A percentile compares a stretch with the other conserved stretches of the same genome.
Evolutionary conservation across 2,797 vertebrate species (phyloP).

Genomic region (Sebastes trivittatus): DNA sequence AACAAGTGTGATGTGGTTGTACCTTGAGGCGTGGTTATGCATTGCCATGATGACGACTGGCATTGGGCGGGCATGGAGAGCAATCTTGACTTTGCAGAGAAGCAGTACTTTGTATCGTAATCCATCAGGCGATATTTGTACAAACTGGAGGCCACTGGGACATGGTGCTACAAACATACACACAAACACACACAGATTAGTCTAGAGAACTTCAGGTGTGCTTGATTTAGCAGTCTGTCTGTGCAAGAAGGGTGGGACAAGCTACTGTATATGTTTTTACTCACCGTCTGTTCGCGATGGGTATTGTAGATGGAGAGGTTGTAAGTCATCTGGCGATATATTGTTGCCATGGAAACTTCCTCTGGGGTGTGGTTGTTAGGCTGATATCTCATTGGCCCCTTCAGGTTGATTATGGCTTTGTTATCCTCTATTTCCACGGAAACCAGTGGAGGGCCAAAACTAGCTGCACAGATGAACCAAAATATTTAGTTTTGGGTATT

Average conservation of each 20-base stretch:
- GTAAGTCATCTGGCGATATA: slow-evolving; percentile 75
- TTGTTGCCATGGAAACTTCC: slow-evolving; percentile 53
- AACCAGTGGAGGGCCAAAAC: slow-evolving; percentile 76
- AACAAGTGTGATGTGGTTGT: background rate
- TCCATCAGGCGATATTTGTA: slow-evolving; percentile 54
- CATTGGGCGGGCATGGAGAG: slow-evolving; percentile 24
- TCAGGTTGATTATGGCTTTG: slow-evolving; percentile 61
- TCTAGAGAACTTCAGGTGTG: background rate
- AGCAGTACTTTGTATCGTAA: slow-evolving; percentile 70
- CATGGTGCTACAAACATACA: slow-evolving; percentile 46
- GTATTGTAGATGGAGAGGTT: slow-evolving; percentile 66
- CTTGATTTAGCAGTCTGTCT: background rate
- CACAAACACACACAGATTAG: background rate
- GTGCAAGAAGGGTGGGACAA: background rate
- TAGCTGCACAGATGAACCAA: slow-evolving; percentile 55
- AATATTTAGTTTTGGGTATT: background rate
- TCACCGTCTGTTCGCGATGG: slow-evolving; percentile 47
- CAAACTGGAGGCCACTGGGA: background rate
- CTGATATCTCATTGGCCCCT: slow-evolving; percentile 76
- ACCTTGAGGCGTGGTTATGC: slow-evolving; percentile 68
- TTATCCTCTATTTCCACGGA: slow-evolving; percentile 58
- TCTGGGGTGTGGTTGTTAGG: slow-evolving; percentile 38
- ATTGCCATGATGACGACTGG: slow-evolving; percentile 58
- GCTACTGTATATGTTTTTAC: background rate
- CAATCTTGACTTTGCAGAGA: slow-evolving; percentile 62